Percentiles rank a stretch among this genome's conserved stretches.
Conservation (phyloP, 2,888 invertebrate genomes). For the Ephialtes manifestator region DNA sequence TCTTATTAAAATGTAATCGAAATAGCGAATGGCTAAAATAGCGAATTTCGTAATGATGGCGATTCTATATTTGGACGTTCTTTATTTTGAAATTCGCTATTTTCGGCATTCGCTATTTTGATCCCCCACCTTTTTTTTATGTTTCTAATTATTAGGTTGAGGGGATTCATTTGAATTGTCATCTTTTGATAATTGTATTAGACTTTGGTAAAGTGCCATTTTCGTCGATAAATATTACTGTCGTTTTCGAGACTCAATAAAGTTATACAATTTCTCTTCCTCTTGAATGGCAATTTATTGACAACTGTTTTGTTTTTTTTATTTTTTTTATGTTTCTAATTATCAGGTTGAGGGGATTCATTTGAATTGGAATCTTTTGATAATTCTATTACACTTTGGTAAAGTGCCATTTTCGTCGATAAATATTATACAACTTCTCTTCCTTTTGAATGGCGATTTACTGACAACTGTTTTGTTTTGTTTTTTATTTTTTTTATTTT, state of each 20-base stretch:
- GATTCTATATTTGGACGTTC: too few species aligned
- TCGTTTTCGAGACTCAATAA: neutral
- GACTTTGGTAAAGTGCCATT: neutral
- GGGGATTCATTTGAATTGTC: neutral
- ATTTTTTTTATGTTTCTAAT: neutral
- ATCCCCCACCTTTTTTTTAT: too few species aligned
- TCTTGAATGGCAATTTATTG: neutral
- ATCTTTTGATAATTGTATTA: neutral
- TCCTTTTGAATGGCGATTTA: neutral
- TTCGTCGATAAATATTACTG: neutral
- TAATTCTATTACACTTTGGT: neutral
- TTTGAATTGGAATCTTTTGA: neutral
- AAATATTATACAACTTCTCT: neutral
- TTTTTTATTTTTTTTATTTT: too few species aligned
- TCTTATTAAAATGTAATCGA: too few species aligned
- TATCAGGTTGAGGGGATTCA: too few species aligned
- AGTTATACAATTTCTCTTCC: neutral
- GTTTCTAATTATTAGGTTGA: neutral
- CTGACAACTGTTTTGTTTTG: neutral
- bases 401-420: neutral
- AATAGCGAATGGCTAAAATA: too few species aligned
- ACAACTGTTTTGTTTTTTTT: neutral
- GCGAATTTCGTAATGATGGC: too few species aligned
- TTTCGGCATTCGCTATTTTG: too few species aligned
- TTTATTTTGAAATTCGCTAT: too few species aligned